phyloP scores from a whole-genome alignment of 2,113 vertebrate genomes.

The Caloenas nicobarica region DNA sequence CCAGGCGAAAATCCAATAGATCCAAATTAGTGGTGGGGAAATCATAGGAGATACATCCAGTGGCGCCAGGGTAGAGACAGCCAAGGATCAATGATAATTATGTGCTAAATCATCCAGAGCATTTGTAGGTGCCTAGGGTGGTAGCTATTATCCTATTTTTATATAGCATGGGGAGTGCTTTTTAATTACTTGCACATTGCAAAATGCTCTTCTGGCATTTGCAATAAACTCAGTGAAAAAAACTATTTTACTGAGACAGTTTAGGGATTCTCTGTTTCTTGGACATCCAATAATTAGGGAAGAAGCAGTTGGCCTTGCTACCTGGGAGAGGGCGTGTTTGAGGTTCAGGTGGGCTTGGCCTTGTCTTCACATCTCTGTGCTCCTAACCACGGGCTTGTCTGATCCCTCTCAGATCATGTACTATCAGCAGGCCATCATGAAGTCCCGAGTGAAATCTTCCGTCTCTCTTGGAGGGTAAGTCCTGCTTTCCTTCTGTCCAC shows the following conservation, averaged over 20 bases:
- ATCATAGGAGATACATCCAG: background rate
- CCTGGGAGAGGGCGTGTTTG: background rate
- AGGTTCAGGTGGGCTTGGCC: background rate
- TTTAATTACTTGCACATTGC: conserved; percentile 38
- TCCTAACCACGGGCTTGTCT: background rate
- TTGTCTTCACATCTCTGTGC: background rate
- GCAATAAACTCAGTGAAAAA: background rate
- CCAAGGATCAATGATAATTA: conserved; percentile 37
- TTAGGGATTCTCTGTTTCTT: background rate
- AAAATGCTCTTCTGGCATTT: conserved; percentile 1
- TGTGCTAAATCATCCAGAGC: conserved; percentile 2
- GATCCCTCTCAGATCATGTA: conserved; percentile 88
- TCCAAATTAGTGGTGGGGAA: background rate
- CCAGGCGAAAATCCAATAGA: background rate
- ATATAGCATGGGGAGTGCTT: background rate
- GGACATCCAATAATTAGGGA: background rate
- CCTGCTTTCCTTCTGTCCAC: conserved; percentile 23
- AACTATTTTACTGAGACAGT: background rate
- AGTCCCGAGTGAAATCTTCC: conserved; percentile 94
- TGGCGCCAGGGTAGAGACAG: background rate
- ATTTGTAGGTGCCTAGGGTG: conserved; percentile 12
- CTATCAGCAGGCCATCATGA: conserved; percentile 90
- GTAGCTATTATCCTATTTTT: conserved; percentile 19
- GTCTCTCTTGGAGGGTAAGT: conserved; percentile 95
- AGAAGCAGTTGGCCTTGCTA: background rate